These are phyloP conservation scores for Meteorus colon DNA, from an alignment of 2,888 invertebrate species.

Conservation along the genomic window DNA sequence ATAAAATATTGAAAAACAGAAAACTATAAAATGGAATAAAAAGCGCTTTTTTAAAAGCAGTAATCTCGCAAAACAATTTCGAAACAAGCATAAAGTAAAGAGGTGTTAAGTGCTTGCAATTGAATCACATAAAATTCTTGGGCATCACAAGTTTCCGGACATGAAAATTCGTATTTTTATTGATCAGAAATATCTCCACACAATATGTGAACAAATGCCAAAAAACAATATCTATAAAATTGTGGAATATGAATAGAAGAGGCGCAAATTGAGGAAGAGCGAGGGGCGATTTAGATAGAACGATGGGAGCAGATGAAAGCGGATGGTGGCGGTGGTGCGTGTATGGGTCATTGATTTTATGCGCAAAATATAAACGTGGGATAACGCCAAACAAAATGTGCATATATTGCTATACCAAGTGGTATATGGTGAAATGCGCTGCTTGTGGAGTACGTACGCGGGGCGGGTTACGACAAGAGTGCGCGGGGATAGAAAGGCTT, in stretches of 20 bases:
- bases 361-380: slow-evolving; percentile 54
- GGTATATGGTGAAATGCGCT: slow-evolving; percentile 8
- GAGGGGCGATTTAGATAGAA: neutral
- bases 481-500: slow-evolving; percentile 49
- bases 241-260: neutral
- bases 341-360: slow-evolving; percentile 56
- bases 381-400: slow-evolving; percentile 20
- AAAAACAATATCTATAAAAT: slow-evolving; percentile 6
- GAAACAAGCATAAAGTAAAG: neutral
- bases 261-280: slow-evolving; percentile 14
- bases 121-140: slow-evolving; percentile 30
- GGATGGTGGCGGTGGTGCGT: neutral
- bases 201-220: slow-evolving; percentile 18
- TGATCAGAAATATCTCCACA: slow-evolving; percentile 39
- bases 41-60: neutral
- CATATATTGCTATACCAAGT: slow-evolving; percentile 20
- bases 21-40: neutral
- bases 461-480: slow-evolving; percentile 3
- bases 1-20: neutral
- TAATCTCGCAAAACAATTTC: neutral
- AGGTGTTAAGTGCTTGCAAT: slow-evolving; percentile 26
- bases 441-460: neutral
- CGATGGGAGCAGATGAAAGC: neutral
- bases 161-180: slow-evolving; percentile 46
- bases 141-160: slow-evolving; percentile 12